Percentiles rank a stretch among this genome's conserved stretches.
These are phyloP conservation scores for Euphonia xanthogaster DNA, from an alignment of 2,797 vertebrate species.

Conservation along the genomic window DNA sequence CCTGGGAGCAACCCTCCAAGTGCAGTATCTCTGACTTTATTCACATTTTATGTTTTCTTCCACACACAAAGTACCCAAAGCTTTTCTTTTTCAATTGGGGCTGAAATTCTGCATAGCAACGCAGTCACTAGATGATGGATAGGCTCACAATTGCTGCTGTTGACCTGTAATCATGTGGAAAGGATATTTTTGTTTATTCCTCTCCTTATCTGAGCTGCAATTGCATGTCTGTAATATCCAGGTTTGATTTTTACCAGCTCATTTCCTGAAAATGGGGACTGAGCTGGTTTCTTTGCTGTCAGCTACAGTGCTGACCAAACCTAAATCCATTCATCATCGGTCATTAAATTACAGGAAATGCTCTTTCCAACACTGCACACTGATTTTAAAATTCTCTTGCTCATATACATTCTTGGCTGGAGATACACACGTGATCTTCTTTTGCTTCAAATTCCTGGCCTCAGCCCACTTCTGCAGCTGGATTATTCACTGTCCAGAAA, in stretches of 20 bases:
- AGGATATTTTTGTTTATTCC: constrained; percentile 2
- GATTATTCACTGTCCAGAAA: constrained; percentile 72
- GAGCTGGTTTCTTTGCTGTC: constrained; percentile 40
- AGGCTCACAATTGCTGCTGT: not conserved
- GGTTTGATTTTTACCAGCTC: not conserved
- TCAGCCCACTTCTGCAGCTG: constrained; percentile 64
- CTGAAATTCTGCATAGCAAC: not conserved
- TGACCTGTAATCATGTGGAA: not conserved
- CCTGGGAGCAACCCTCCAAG: not conserved
- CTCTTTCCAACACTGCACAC: constrained; percentile 29
- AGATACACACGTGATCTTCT: constrained; percentile 20
- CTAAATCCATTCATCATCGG: constrained; percentile 25
- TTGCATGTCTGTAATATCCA: not conserved
- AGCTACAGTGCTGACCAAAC: constrained; percentile 51
- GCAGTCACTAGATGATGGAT: not conserved
- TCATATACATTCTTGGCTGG: constrained; percentile 52
- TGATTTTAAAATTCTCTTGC: constrained; percentile 56
- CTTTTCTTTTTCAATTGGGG: not conserved
- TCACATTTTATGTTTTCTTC: not conserved
- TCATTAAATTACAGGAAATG: constrained; percentile 53
- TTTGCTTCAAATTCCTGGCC: constrained; percentile 59
- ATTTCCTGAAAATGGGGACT: not conserved
- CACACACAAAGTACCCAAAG: not conserved
- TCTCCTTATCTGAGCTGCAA: not conserved
- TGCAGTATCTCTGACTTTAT: not conserved